A percentile compares a stretch with the other conserved stretches of the same genome.
These are phyloP conservation scores for Halcyon senegalensis DNA, from an alignment of 2,113 vertebrate genomes.

Conservation along the genomic window DNA sequence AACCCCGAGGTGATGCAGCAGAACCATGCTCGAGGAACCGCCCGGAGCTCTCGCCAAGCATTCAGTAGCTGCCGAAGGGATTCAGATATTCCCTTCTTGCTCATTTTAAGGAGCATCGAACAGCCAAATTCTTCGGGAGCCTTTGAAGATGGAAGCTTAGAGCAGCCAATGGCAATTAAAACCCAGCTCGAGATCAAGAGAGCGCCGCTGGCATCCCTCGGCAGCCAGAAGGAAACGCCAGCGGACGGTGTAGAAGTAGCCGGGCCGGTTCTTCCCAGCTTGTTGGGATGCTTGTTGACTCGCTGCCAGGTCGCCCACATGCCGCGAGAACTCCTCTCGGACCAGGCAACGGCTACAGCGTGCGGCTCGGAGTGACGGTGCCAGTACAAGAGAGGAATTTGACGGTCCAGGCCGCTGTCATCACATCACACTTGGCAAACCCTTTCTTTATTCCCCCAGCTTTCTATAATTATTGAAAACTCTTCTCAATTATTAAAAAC, in stretches of 20 bases:
- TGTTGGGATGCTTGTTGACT: neutral
- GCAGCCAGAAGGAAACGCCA: neutral
- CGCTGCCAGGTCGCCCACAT: conserved; percentile 4
- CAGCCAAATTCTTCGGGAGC: neutral
- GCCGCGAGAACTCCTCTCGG: neutral
- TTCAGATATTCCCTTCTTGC: neutral
- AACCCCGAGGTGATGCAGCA: neutral
- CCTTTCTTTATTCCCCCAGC: neutral
- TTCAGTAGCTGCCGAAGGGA: neutral
- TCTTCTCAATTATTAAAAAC: neutral
- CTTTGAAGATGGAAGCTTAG: conserved; percentile 5
- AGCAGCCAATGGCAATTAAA: neutral
- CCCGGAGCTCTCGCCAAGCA: neutral
- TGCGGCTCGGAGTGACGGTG: neutral
- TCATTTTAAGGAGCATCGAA: conserved; percentile 25
- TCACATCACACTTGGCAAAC: conserved; percentile 45
- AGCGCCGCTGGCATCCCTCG: neutral
- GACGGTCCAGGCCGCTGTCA: neutral
- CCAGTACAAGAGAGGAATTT: neutral
- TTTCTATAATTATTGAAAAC: conserved; percentile 23
- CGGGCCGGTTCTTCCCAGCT: neutral
- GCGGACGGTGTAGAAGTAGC: neutral
- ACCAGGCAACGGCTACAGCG: neutral
- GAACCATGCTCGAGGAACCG: accelerated
- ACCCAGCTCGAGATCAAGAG: neutral